Evolutionary conservation across 1,140 invertebrate species (phyloP), one percentile per base, ranked within the genome.

Genomic region (Monomorium pharaonis): DNA sequence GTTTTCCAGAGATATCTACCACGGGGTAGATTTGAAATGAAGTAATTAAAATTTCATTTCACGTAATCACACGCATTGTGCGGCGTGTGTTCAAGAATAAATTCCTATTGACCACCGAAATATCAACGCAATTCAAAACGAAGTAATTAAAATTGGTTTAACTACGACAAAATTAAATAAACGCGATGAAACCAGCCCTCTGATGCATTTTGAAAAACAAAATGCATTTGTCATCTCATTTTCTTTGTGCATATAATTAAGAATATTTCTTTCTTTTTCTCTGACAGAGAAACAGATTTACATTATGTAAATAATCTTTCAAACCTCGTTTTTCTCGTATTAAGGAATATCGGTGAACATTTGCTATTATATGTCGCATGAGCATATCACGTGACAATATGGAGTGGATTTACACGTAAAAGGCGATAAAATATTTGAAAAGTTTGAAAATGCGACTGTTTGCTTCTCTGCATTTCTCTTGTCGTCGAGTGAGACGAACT

Each of bases 91-190:
- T 9, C 74, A 62, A 62, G 51, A 44, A 75, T 75, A 42, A 44
- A 76, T 76, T 60, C 18, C 54, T 44, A 76, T 76, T 76, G 18
- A 24, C 5, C 37, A 62, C 16, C 37, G 54, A 60, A 76, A 76
- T 76, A 76, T 76, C 21, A 33, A 62, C 24, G 21, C 33, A 62
- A 76, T 76, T 44, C 37, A 62, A 76, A 58, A 62, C 9, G 24
- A 77, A 62, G 18, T 77, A 44, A 63, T 77, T 77, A 77, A 76
- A 77, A 77, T 77, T 76, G 21, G 33, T 37, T 77, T 4, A 77
- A 63, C 58, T 42, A 58, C 37, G 24, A 44, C 30, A 30, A 33
- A 77, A 77, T 76, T 76, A 76, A 58, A 76, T 63, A 62, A 62
- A 44, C 24, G 37, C 37, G 37, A 18, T 77, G 56, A 62, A 62